phyloP scores from a whole-genome alignment of 2,113 vertebrate genomes.

The Thryonomys swinderianus region DNA sequence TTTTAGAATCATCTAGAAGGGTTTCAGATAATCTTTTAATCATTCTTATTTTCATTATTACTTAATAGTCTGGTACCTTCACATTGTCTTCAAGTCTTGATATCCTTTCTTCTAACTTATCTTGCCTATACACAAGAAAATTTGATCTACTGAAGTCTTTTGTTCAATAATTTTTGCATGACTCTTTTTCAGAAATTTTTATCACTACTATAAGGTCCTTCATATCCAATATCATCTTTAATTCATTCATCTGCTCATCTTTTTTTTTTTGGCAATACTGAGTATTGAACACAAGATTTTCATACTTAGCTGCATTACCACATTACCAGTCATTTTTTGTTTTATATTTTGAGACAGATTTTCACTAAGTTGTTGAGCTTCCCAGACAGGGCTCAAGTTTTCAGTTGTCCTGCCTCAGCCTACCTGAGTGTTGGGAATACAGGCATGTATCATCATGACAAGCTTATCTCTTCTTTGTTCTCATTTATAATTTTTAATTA shows the following conservation, averaged over 20 bases:
- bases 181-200: not conserved
- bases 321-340: not conserved
- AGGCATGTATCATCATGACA: not conserved
- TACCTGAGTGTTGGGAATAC: not conserved
- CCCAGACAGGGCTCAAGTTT: not conserved
- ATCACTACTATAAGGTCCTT: not conserved
- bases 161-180: not conserved
- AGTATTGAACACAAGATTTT: not conserved
- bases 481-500: not conserved
- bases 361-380: not conserved
- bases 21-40: not conserved
- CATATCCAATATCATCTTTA: not conserved
- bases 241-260: not conserved
- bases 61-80: not conserved
- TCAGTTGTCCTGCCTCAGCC: not conserved
- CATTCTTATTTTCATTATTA: not conserved
- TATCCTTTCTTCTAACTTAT: not conserved
- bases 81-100: not conserved
- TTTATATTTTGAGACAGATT: not conserved
- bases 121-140: not conserved
- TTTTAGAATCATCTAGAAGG: not conserved
- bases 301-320: not conserved
- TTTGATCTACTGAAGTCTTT: not conserved
- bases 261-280: not conserved
- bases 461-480: not conserved